These are phyloP conservation scores for Ornithoptera alexandrae DNA, from an alignment of 2,888 invertebrate species.

Conservation along the genomic window DNA sequence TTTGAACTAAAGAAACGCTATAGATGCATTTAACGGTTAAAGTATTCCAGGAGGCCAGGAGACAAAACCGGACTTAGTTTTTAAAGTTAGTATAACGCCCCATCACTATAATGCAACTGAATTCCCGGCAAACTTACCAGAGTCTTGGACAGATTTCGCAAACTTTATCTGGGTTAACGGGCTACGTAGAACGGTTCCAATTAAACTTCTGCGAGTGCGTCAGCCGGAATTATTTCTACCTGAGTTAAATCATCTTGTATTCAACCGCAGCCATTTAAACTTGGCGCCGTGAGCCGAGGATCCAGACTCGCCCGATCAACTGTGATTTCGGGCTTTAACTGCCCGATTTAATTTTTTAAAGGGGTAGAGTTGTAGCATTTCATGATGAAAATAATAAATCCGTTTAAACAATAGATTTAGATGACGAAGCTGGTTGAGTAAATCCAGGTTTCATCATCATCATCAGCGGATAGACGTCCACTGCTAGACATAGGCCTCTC, in stretches of 20 bases:
- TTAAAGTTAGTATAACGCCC: neutral
- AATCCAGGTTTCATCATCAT: no score
- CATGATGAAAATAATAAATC: no score
- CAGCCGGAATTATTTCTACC: constrained; percentile 18
- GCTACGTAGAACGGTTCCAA: constrained; percentile 13
- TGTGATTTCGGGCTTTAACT: no score
- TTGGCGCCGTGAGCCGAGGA: neutral
- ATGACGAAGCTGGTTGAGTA: no score
- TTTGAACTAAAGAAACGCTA: neutral
- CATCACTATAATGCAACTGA: neutral
- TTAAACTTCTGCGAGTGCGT: constrained; percentile 13
- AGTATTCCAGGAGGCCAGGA: no score
- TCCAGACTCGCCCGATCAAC: no score
- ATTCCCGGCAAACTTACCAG: neutral
- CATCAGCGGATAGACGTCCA: no score
- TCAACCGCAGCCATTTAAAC: constrained; percentile 18
- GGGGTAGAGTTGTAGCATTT: no score
- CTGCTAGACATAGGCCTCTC: no score
- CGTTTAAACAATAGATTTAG: no score
- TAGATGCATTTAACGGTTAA: no score
- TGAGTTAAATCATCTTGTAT: constrained; percentile 17
- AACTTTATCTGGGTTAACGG: constrained; percentile 4
- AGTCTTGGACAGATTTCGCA: constrained; percentile 3
- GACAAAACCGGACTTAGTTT: neutral
- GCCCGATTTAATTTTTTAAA: no score